Evolutionary conservation across 2,797 vertebrate genomes (phyloP).

Genomic region (Coregonus ussuriensis): DNA sequence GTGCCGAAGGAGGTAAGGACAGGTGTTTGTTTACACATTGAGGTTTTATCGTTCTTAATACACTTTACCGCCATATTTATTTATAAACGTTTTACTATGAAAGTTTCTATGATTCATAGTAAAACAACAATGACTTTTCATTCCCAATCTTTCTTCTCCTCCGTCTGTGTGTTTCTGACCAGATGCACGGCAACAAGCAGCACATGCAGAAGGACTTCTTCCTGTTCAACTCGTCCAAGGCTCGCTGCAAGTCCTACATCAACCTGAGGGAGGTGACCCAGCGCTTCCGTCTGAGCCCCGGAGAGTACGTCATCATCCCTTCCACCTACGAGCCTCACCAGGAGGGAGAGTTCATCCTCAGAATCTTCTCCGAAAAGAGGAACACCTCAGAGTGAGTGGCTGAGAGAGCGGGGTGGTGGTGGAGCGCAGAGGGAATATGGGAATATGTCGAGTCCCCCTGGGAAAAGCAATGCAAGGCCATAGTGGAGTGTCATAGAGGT

Average conservation of each 20-base stretch:
- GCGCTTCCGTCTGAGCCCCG: slow-evolving; percentile 91
- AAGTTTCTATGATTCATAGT: background rate
- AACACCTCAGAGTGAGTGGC: slow-evolving; percentile 95
- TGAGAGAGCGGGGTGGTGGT: background rate
- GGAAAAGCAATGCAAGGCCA: background rate
- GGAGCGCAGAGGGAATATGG: background rate
- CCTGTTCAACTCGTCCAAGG: slow-evolving; percentile 88
- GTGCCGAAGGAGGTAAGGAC: slow-evolving; percentile 78
- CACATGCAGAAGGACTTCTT: slow-evolving; percentile 98
- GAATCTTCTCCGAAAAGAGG: slow-evolving; percentile 97
- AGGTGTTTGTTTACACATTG: background rate
- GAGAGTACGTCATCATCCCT: slow-evolving; percentile 93
- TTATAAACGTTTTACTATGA: background rate
- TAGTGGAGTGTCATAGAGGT: background rate
- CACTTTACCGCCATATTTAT: background rate
- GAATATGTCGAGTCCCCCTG: background rate
- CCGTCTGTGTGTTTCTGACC: slow-evolving; percentile 23
- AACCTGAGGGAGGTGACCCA: slow-evolving; percentile 95
- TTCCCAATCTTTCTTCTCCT: background rate
- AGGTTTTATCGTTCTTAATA: background rate
- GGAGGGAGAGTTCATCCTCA: slow-evolving; percentile 96
- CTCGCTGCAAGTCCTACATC: slow-evolving; percentile 92
- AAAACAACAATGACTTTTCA: background rate
- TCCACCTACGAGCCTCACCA: slow-evolving; percentile 96
- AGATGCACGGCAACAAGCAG: slow-evolving; percentile 97